Base-by-base conservation (phyloP, 2,113 vertebrate genomes). In the Cyanistes caeruleus region DNA sequence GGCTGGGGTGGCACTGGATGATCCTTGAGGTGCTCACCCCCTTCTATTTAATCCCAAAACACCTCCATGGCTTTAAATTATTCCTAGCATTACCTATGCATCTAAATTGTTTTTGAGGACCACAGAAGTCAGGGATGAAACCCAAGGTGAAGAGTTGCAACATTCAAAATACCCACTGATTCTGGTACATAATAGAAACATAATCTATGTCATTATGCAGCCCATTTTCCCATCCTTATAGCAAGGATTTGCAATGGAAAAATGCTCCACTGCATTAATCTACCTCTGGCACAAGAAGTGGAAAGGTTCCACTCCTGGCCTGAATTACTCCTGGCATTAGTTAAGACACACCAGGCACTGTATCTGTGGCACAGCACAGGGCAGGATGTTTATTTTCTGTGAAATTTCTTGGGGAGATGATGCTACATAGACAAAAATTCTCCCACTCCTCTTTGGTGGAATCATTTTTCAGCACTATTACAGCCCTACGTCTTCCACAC, bases 391-490 rank as follows among this genome's bases (percentile, higher is more conserved):
- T 62, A 27, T 80, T 84, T 51, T 22, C 43, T 27, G 18, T 20
- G 52, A 24, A 60, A 51, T 60, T 51, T 64, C 77, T 56, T 10
- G 15, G 37, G 52, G 35, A 70, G 60, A 30, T 41, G 52, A 55
- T 53, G 60, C 73, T 87, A 90, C 93, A 70, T n/a, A 88, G 72
- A 91, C 82, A 88, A n/a, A n/a, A 93, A 88, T 88, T 41, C 88
- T 90, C 63, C 39, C 76, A 1, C 63, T 75, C 55, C 55, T 76
- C 75, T 52, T 49, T 3, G 11, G 63, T 4, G 0, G 81, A 81
- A 67, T 90, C n/a, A 56, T 95, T 94, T 86, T 72, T 78, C 92
- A 82, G 30, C 64, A 14, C 76, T 81, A 72, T 86, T 95, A 48
- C 37, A 48, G 85, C 88, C 93, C 69, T 92, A 60, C 7, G 19